These are phyloP conservation scores for Pongo abelii DNA, from an alignment of 2,113 vertebrate genomes.

Conservation along the genomic window DNA sequence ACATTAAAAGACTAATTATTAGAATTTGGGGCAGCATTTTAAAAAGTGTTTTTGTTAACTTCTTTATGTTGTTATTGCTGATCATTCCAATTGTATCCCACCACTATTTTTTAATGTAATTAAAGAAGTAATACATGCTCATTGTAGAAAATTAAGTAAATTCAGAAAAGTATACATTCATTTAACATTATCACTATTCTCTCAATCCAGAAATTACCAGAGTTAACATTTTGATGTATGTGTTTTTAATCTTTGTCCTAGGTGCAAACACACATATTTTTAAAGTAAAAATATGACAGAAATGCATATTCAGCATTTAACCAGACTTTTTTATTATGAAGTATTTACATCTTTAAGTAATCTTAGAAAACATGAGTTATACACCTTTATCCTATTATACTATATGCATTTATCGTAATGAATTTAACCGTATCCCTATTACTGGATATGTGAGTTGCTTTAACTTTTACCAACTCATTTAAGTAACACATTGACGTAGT, in stretches of 20 bases:
- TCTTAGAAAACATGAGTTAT: not conserved
- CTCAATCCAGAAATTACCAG: not conserved
- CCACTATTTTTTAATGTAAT: not conserved
- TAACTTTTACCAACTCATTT: conserved; percentile 14
- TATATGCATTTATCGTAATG: not conserved
- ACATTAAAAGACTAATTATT: not conserved
- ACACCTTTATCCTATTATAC: not conserved
- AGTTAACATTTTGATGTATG: not conserved
- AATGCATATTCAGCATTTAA: not conserved
- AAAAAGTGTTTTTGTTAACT: not conserved
- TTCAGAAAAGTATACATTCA: not conserved
- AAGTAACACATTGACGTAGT: not conserved
- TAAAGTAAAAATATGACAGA: conserved; percentile 36
- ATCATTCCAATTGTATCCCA: not conserved
- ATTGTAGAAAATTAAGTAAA: not conserved
- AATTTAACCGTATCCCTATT: not conserved
- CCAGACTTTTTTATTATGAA: not conserved
- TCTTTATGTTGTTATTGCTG: not conserved
- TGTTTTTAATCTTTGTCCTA: not conserved
- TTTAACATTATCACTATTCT: not conserved
- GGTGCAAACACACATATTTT: not conserved
- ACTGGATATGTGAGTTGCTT: not conserved
- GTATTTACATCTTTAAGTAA: not conserved
- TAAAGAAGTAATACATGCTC: not conserved
- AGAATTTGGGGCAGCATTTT: not conserved